phyloP scores from a whole-genome alignment of 2,888 invertebrate species.

The Mimumesa dahlbomi region DNA sequence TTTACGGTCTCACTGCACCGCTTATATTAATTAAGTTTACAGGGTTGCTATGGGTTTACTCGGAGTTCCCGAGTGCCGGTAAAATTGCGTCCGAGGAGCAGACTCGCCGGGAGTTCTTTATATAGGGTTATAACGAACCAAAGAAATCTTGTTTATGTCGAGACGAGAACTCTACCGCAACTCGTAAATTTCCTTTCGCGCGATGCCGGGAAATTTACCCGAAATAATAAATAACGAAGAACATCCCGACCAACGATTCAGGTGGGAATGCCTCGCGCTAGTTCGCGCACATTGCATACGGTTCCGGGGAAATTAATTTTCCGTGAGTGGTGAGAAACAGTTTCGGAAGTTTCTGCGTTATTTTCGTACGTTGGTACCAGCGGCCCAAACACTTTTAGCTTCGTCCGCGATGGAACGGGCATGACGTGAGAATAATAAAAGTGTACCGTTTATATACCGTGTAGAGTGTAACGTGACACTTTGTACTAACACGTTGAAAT shows the following conservation, averaged over 20 bases:
- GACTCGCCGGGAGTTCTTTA: background rate
- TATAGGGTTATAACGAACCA: slow-evolving; percentile 2
- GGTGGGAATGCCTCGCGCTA: background rate
- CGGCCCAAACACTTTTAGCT: no score
- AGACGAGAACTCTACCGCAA: background rate
- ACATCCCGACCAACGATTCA: background rate
- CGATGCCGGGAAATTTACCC: slow-evolving; percentile 8
- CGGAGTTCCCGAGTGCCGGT: slow-evolving; percentile 1
- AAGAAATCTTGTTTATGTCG: slow-evolving; percentile 42
- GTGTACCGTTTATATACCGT: no score
- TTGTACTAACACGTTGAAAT: no score
- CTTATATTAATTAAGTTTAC: slow-evolving; percentile 47
- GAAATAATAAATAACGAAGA: slow-evolving; percentile 18
- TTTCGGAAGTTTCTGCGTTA: background rate
- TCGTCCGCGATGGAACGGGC: background rate
- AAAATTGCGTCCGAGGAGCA: slow-evolving; percentile 9
- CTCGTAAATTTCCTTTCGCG: slow-evolving; percentile 23
- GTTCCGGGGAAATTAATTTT: background rate
- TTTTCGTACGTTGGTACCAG: background rate
- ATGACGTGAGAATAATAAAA: background rate
- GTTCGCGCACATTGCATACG: background rate
- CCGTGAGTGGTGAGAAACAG: background rate
- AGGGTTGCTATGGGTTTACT: slow-evolving; percentile 7
- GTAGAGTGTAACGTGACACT: no score
- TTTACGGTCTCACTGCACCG: slow-evolving; percentile 12